Evolutionary conservation across 2,113 vertebrate species (phyloP), one percentile per base, ranked within the genome.

Genomic region (Podiceps cristatus): DNA sequence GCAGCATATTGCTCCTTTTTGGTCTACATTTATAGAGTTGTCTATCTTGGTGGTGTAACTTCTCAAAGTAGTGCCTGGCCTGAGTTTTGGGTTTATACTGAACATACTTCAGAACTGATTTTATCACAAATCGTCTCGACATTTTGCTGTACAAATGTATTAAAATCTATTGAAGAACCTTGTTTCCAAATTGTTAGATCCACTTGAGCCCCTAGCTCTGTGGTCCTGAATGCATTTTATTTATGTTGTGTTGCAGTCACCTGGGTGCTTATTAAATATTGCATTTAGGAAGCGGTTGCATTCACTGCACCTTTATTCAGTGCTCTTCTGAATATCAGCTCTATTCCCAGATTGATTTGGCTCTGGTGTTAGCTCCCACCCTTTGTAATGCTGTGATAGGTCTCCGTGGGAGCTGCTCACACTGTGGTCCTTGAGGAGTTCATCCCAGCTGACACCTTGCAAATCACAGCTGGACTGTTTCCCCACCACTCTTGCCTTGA

Each of bases 291-390:
- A 82, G 75, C 33, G 28, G 42, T 29, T 73, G 31, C 2, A 2
- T 66, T 69, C 4, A 4, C n/a, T 44, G 47, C n/a, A 33, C 33
- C 10, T 82, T 87, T 68, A 31, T 16, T 35, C 27, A 20, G 12
- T 5, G 3, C 33, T 78, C 37, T 68, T 69, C 60, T 0, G 1
- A 35, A 35, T 60, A 22, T 23, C 2, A 1, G 6, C 14, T 27
- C 49, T 20, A 10, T 69, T 92, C 23, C 45, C 53, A 27, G 56
- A 12, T 42, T 45, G 31, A 28, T 66, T 93, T 64, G 64, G 40
- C 20, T 6, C 13, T 12, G 27, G 18, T 40, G 13, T 31, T 37
- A 33, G 13, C 68, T 50, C 5, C 31, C 37, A 9, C 3, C 7
- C 11, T 50, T 27, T 24, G 11, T 37, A 37, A 8, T 1, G 13